Conservation (phyloP, 2,113 vertebrate genomes). For the Bos taurus region ARS-UCD2.0 NC_037331.1:26710001-26710500, state of each 20-base stretch:
- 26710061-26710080: background rate
- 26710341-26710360: background rate
- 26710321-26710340: background rate
- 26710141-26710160: background rate
- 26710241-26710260: slow-evolving; percentile 83
- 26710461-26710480: background rate
- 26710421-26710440: background rate
- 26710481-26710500: background rate
- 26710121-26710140: slow-evolving; percentile 37
- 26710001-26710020: background rate
- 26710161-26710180: background rate
- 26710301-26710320: background rate
- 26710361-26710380: background rate
- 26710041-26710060: background rate
- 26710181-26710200: slow-evolving; percentile 2
- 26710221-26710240: slow-evolving; percentile 76
- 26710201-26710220: background rate
- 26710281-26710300: background rate
- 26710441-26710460: background rate
- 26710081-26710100: background rate
- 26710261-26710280: slow-evolving; percentile 58
- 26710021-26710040: background rate
- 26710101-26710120: background rate
- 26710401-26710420: background rate
- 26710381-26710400: background rate